These are phyloP conservation scores for Catharus fuscescens DNA, from an alignment of 2,113 vertebrate species.

Conservation along the genomic window DNA sequence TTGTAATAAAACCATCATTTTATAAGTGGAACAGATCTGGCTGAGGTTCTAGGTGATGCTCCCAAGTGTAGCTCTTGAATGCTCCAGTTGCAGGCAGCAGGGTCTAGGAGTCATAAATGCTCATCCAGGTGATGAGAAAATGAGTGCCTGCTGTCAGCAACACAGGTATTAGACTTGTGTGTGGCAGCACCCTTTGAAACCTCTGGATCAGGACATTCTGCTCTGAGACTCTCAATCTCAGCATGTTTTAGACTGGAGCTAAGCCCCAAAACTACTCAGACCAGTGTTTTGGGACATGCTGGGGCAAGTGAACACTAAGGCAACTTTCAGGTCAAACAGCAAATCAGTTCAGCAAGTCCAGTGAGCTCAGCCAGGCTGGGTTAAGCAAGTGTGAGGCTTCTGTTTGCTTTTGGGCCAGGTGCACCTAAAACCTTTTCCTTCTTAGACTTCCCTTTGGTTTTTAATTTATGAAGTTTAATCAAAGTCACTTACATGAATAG, in stretches of 20 bases:
- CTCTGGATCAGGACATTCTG: background rate
- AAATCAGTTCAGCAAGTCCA: background rate
- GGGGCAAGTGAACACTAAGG: background rate
- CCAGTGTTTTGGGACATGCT: background rate
- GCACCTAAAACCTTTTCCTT: background rate
- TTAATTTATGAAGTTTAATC: background rate
- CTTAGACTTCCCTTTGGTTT: background rate
- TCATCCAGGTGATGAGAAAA: background rate
- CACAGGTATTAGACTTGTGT: fast-evolving
- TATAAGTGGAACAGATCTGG: background rate
- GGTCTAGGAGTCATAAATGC: background rate
- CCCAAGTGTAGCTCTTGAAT: background rate
- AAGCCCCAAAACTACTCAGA: background rate
- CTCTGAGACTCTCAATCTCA: background rate
- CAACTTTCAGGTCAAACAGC: conserved; percentile 8
- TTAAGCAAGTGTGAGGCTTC: background rate
- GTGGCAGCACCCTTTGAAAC: background rate
- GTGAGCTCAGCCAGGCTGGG: background rate
- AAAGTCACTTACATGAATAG: background rate
- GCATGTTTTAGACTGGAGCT: background rate
- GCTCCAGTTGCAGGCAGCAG: background rate
- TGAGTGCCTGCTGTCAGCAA: background rate
- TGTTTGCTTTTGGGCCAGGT: conserved; percentile 16
- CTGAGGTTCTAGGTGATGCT: background rate
- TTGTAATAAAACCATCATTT: background rate